Conservation (phyloP, 2,888 invertebrate genomes). For the Orchesellides sinensis region DNA sequence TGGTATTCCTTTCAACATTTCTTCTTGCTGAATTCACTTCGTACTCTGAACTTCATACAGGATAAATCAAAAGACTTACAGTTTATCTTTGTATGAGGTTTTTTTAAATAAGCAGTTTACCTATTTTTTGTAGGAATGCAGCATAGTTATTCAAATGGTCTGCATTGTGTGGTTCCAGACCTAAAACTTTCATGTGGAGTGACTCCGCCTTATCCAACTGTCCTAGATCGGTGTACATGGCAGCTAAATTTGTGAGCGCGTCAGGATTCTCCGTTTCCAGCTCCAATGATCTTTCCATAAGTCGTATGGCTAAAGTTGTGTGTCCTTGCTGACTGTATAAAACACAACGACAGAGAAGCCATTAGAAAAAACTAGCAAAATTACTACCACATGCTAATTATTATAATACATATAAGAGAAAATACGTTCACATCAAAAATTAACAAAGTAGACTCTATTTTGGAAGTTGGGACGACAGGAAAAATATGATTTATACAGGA, state of each 20-base stretch:
- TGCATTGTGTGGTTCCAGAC: slow-evolving; percentile 83
- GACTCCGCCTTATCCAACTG: slow-evolving; percentile 69
- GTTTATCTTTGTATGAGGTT: no score
- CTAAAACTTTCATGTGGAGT: slow-evolving; percentile 72
- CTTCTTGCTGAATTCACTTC: no score
- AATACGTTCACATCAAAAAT: no score
- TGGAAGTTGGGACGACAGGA: no score
- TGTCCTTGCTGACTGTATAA: slow-evolving; percentile 73
- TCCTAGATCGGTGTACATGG: slow-evolving; percentile 74
- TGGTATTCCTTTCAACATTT: no score
- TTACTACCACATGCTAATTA: not conserved
- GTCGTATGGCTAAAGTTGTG: slow-evolving; percentile 70
- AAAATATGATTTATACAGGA: slow-evolving; percentile 2
- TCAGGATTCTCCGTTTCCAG: slow-evolving; percentile 73
- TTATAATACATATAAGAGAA: not conserved
- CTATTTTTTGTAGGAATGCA: slow-evolving; percentile 82
- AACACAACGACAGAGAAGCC: not conserved
- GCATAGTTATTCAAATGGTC: slow-evolving; percentile 85
- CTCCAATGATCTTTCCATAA: slow-evolving; percentile 74
- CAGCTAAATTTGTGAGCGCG: slow-evolving; percentile 74
- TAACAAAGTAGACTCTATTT: no score
- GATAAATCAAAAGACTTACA: no score
- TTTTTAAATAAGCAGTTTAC: no score
- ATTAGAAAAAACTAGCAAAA: slow-evolving; percentile 11
- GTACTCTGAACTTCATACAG: no score